Conservation (phyloP, 2,888 invertebrate species). For the Drosophila pegasa region DNA sequence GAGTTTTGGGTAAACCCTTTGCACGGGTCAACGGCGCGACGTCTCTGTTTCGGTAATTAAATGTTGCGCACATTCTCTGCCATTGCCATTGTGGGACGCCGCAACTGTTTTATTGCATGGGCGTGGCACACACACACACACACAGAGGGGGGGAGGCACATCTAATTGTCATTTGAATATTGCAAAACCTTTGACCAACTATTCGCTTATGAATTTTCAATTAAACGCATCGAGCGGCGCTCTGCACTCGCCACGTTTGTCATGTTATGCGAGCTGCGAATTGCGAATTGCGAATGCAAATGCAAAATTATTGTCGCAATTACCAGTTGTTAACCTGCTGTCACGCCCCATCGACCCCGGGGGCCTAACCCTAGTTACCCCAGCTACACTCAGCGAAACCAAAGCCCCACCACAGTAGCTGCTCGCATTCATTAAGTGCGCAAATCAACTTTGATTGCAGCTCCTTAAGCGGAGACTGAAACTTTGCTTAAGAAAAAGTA, state of each 20-base stretch:
- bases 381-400: slow-evolving; percentile 8
- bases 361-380: slow-evolving; percentile 5
- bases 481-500: too few species aligned
- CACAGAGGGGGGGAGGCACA: neutral
- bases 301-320: slow-evolving; percentile 62
- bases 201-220: slow-evolving; percentile 67
- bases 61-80: slow-evolving; percentile 42
- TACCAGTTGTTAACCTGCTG: slow-evolving; percentile 57
- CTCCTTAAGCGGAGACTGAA: neutral
- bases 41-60: slow-evolving; percentile 62
- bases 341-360: slow-evolving; percentile 24
- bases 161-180: slow-evolving; percentile 34
- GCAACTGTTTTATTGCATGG: slow-evolving; percentile 41
- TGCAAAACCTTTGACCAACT: slow-evolving; percentile 31
- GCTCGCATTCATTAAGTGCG: too few species aligned
- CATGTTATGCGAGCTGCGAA: slow-evolving; percentile 51
- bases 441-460: neutral
- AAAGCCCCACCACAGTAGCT: too few species aligned
- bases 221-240: slow-evolving; percentile 45
- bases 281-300: slow-evolving; percentile 20
- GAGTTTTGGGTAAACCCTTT: slow-evolving; percentile 14
- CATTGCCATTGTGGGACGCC: slow-evolving; percentile 45
- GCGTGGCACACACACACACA: slow-evolving; percentile 17
- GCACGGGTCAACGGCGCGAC: slow-evolving; percentile 53
- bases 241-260: slow-evolving; percentile 44